A percentile compares a stretch with the other conserved stretches of the same genome.
Conservation (phyloP, 2,888 invertebrate genomes). For the Cenopis cana region DNA sequence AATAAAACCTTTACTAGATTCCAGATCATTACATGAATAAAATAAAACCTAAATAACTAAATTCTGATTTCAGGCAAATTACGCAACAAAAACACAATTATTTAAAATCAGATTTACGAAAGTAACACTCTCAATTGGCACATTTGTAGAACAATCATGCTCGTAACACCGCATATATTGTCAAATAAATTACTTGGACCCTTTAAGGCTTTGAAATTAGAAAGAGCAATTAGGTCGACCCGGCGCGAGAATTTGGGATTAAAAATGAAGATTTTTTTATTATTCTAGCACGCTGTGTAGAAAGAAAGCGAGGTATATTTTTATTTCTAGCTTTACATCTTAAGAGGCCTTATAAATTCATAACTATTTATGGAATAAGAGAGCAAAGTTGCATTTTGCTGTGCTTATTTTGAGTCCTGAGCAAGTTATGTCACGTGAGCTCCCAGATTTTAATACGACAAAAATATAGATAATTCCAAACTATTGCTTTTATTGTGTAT, state of each 20-base stretch:
- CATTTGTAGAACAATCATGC: slow-evolving; percentile 29
- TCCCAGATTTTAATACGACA: no score
- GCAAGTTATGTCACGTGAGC: no score
- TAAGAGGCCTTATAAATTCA: no score
- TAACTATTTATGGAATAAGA: no score
- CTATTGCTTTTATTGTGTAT: no score
- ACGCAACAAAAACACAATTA: not conserved
- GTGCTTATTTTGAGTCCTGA: no score
- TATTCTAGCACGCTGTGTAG: slow-evolving; percentile 3
- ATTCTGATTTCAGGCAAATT: not conserved
- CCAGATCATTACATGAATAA: not conserved
- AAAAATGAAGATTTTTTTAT: no score
- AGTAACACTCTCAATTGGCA: slow-evolving; percentile 22
- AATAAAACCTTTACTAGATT: no score
- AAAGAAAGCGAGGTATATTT: not conserved
- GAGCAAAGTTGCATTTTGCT: no score
- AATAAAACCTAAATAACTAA: not conserved
- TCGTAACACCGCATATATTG: slow-evolving; percentile 30
- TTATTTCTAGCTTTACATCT: no score
- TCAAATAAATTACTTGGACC: slow-evolving; percentile 38
- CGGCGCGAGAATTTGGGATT: slow-evolving; percentile 22
- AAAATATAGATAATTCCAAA: no score
- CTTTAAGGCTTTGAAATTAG: slow-evolving; percentile 36
- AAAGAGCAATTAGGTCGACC: slow-evolving; percentile 37
- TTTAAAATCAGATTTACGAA: slow-evolving; percentile 4